Base-by-base conservation (phyloP, 2,888 invertebrate genomes). In the Limenitis camilla region DNA sequence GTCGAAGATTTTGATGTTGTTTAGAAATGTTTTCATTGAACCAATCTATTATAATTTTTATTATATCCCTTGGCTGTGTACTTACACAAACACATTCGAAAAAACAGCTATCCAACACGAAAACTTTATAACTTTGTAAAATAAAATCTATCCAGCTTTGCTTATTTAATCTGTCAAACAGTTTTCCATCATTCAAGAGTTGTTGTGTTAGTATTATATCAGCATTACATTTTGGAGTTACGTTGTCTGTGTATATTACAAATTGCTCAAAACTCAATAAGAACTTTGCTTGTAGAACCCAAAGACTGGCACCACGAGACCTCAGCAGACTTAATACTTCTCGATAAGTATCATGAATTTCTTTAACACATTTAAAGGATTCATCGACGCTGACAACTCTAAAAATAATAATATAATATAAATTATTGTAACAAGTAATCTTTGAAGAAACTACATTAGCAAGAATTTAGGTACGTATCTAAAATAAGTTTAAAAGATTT, bases 131-230 rank as follows among this genome's bases (percentile, higher is more conserved):
- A 40, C 88, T 89, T 72, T 91, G 91, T 49, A 91, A 68, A 61
- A 91, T 78, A 33, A 92, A 74, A 65, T 92, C 92, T 11, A 91
- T 62, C 92, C 92, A 92, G 56, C 83, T 81, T 67, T 86, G 87
- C 64, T 85, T 87, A 58, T 72, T 81, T 35, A 86, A 63, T 61
- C 85, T 75, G 29, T 77, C 59, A 59, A 72, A 87, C 54, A 82
- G 66, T 28, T 59, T 55, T 2, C 60, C 47, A 59, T 86, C 71
- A 9, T 58, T 60, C 52, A 76, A 47, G 5, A 86, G 68, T 60
- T 79, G 68, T 61, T 68, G 63, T 3, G 67, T 73, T 30, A 76
- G 61, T 52, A 73, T 62, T 40, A 78, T 77, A 52, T 86, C 84
- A 40, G 80, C 73, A 53, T 78, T 77, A 61, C 69, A 66, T 62